Evolutionary conservation across 2,888 invertebrate genomes (phyloP).

Genomic region (Arge pagana): DNA sequence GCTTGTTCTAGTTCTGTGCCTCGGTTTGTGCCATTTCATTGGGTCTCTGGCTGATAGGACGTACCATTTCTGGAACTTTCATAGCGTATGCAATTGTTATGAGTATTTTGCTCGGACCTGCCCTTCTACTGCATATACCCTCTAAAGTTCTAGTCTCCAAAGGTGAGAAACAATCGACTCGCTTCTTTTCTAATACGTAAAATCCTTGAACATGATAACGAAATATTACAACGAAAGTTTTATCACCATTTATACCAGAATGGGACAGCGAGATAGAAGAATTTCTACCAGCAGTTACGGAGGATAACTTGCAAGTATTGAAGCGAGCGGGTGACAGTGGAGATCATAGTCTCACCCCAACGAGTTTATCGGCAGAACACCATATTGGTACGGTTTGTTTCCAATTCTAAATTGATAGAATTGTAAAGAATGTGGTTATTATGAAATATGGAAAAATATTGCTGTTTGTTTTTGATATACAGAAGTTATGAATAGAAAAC

Average conservation of each 20-base stretch:
- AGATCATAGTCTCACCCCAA: conserved; percentile 50
- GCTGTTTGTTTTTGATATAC: not conserved
- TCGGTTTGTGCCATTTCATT: conserved; percentile 45
- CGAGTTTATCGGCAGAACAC: conserved; percentile 42
- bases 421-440: not conserved
- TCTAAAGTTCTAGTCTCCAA: conserved; percentile 41
- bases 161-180: conserved; percentile 38
- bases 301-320: conserved; percentile 54
- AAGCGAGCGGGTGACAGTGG: conserved; percentile 53
- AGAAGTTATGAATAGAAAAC: not conserved
- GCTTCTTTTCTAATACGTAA: not conserved
- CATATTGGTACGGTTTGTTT: conserved; percentile 40
- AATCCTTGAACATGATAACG: not conserved
- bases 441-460: not conserved
- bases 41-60: conserved; percentile 49
- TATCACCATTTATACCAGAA: conserved; percentile 37
- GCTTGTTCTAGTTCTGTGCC: conserved; percentile 47
- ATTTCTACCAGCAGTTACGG: conserved; percentile 54
- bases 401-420: not conserved
- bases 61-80: conserved; percentile 45
- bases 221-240: not conserved
- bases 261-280: conserved; percentile 57
- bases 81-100: conserved; percentile 48
- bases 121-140: conserved; percentile 43
- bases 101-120: conserved; percentile 48